Evolutionary conservation across 2,797 vertebrate species (phyloP).

Genomic region (Lepidocolaptes lacrymiger): DNA sequence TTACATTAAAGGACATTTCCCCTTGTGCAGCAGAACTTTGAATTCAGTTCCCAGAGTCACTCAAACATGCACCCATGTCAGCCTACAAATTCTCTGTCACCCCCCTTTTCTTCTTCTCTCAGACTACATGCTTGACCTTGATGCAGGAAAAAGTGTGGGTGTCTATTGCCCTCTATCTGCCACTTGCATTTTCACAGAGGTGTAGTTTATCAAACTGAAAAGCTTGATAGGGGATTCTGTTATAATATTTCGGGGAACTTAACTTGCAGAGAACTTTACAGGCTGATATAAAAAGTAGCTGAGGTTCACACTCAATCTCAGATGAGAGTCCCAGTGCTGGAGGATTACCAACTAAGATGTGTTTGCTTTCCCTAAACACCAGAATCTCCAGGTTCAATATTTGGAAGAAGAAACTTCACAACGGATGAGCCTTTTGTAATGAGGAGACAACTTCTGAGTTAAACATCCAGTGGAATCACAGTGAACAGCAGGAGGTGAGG

Average conservation of each 20-base stretch:
- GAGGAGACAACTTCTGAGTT: background rate
- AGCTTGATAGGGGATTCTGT: background rate
- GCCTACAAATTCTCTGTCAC: background rate
- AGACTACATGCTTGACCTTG: background rate
- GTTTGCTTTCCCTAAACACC: background rate
- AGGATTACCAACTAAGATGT: background rate
- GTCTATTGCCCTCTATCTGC: background rate
- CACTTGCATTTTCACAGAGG: background rate
- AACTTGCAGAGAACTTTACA: background rate
- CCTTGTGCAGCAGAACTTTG: background rate
- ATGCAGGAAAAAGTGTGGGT: background rate
- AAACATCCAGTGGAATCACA: background rate
- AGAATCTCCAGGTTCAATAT: background rate
- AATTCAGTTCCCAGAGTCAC: background rate
- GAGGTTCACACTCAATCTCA: background rate
- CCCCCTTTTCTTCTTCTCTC: background rate
- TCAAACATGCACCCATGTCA: background rate
- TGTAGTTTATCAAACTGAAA: background rate
- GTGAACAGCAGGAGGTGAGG: background rate
- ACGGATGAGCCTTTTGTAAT: background rate
- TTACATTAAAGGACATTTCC: background rate
- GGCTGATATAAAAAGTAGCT: background rate
- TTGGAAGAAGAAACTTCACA: background rate
- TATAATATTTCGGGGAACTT: fast-evolving
- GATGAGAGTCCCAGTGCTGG: background rate